Base-by-base conservation (phyloP, 2,888 invertebrate genomes). In the Serripes groenlandicus region DNA sequence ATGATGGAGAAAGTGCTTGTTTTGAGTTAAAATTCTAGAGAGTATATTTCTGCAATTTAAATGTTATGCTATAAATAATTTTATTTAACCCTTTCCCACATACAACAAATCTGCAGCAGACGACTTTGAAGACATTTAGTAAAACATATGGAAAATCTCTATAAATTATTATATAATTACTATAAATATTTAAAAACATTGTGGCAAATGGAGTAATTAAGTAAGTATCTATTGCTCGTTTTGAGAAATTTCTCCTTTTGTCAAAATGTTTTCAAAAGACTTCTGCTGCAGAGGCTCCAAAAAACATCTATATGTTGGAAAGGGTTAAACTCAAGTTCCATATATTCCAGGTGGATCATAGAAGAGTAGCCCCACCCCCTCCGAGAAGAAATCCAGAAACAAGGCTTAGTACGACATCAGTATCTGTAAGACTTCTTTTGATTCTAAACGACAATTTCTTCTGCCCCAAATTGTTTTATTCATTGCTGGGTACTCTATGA, bases 341-440 rank as follows among this genome's bases (percentile, higher is more conserved):
- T 56, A 26, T 56, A n/a, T 66, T 35, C 18, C 66, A 66, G 73
- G 73, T 26, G 23, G 73, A 84, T 15, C 69, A 78, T 34, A 80
- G 58, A 70, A 77, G 71, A 32, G 72, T 75, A 5, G 85, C 83
- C 28, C 90, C 90, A 35, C 84, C 88, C 9, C 88, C 90, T 34
- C 90, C 88, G 7, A 85, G 73, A 66, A 62, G 89, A 30, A 86
- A 86, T 62, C 88, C 90, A 23, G 87, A 84, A 23, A 90, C 90
- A n/a, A 71, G 87, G 69, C 83, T 90, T 0, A 89, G 89, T 71
- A 84, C 85, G 21, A 69, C 80, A 5, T 83, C 85, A n/a, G 78
- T 81, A 68, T 62, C 79, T 62, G 73, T 73, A 72, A 28, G 78
- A n/a, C n/a, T n/a, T n/a, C n/a, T n/a, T n/a, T n/a, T n/a, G n/a